Conservation (phyloP, 1,140 invertebrate species). For the Aplysia californica region DNA sequence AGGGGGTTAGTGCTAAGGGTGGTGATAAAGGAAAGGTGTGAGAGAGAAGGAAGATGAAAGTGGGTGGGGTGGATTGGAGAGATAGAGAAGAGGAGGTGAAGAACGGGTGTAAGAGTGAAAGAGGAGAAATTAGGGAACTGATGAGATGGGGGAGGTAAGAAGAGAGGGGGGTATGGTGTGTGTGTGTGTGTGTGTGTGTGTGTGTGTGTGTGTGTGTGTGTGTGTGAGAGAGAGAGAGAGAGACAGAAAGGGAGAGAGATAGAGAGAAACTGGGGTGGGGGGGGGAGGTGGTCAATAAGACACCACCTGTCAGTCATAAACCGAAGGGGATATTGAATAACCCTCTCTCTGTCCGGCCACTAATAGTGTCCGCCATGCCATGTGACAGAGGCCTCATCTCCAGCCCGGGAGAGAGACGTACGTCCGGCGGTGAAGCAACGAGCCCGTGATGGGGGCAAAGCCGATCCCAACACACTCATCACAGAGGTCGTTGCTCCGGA, state of each 20-base stretch:
- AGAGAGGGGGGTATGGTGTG: background rate
- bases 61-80: background rate
- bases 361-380: no score
- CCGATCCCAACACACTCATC: no score
- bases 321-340: no score
- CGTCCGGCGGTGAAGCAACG: no score
- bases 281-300: background rate
- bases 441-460: no score
- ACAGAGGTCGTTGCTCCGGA: no score
- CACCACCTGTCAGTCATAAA: background rate
- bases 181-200: background rate
- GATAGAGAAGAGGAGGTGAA: background rate
- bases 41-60: background rate
- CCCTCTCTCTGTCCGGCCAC: no score
- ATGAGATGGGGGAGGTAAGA: background rate
- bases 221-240: constrained; percentile 4
- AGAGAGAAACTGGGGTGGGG: background rate
- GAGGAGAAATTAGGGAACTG: background rate
- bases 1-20: background rate
- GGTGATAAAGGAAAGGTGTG: background rate
- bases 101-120: background rate
- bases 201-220: background rate
- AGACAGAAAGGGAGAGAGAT: background rate
- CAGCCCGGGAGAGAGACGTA: no score
- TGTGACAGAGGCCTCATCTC: no score